phyloP scores from a whole-genome alignment of 2,113 vertebrate genomes.

The Atlantisia rogersi region DNA sequence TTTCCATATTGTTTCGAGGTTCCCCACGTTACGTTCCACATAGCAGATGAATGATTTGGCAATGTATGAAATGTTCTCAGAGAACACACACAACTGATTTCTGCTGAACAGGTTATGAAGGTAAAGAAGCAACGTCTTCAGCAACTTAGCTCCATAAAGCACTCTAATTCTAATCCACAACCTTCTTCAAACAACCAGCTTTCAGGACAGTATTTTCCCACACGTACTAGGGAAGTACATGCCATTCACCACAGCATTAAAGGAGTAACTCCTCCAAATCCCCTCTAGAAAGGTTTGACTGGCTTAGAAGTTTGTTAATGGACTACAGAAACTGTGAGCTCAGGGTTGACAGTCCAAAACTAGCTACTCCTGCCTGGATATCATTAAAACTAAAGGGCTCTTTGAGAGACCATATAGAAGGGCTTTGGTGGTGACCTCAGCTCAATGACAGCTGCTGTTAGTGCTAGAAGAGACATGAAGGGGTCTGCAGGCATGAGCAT shows the following conservation, averaged over 20 bases:
- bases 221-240: not conserved
- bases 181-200: not conserved
- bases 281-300: not conserved
- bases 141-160: not conserved
- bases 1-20: not conserved
- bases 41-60: not conserved
- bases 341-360: not conserved
- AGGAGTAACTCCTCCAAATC: not conserved
- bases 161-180: not conserved
- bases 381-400: not conserved
- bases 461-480: not conserved
- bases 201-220: not conserved
- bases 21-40: not conserved
- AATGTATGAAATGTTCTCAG: accelerated
- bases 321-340: not conserved
- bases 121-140: not conserved
- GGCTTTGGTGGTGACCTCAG: not conserved
- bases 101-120: not conserved
- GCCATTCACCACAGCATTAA: not conserved
- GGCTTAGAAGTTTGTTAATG: not conserved
- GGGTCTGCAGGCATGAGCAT: not conserved
- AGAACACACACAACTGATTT: not conserved
- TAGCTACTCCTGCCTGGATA: not conserved
- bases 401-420: not conserved
- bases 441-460: not conserved